Evolutionary conservation across 2,113 vertebrate species (phyloP), one percentile per base, ranked within the genome.

Genomic region (Datnioides undecimradiatus): DNA sequence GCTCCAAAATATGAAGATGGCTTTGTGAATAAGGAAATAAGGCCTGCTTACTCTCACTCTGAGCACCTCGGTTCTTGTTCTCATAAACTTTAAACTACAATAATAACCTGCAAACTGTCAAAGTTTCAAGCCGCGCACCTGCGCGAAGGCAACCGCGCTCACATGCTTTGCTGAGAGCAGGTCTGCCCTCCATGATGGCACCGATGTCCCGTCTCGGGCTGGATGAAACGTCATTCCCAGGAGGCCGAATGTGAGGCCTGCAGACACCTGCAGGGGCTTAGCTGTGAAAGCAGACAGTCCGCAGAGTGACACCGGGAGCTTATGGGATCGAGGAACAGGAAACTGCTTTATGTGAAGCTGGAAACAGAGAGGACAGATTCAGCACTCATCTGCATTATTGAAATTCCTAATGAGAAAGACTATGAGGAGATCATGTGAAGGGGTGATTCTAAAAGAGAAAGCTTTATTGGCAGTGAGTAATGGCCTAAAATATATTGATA

Each of bases 221-320:
- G 63, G 27, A 17, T 55, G 78, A 89, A 55, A 72, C 70, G 60
- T 77, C 34, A 41, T 36, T 84, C 64, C 75, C 80, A 55, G 52
- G 62, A 49, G 83, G 57, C 84, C 14, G 55, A 74, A 77, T 8
- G 58, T 45, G 84, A 85, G 58, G 79, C 29, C 72, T 34, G 52
- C 57, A 48, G 76, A 84, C 87, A 92, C 86, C 90, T 92, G 91
- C 41, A 66, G 66, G 49, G 77, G 84, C 87, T 93, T 87, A 88
- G 41, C 65, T 21, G 33, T 27, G 85, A 55, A 72, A 58, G 82
- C 31, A 57, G 58, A 76, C 70, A 8, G 49, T 51, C 75, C 49
- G 68, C 76, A 70, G 2, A 70, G 83, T 29, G 67, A 75, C 87
- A 82, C 74, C 0, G 29, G 31, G 54, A 68, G 73, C 76, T 86